phyloP scores from a whole-genome alignment of 2,113 vertebrate genomes.

The Phyllostomus discolor region DNA sequence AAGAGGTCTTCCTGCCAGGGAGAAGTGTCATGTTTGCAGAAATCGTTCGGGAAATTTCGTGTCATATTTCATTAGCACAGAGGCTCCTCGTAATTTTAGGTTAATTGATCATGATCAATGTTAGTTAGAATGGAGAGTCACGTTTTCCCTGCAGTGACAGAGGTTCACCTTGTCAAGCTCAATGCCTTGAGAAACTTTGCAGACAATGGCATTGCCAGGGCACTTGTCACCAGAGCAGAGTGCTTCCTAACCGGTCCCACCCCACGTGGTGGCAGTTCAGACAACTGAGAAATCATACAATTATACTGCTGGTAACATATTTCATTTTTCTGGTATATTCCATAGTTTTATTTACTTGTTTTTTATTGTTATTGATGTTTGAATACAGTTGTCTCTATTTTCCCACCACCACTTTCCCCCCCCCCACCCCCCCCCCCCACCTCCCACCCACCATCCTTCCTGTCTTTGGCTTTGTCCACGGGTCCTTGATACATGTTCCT shows the following conservation, averaged over 20 bases:
- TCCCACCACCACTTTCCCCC: too few species aligned
- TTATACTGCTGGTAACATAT: not conserved
- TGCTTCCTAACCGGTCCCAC: not conserved
- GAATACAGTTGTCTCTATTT: too few species aligned
- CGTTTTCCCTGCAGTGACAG: not conserved
- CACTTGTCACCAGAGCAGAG: not conserved
- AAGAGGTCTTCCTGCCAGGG: not conserved
- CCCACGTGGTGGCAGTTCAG: not conserved
- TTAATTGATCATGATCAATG: not conserved
- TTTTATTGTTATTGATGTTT: too few species aligned
- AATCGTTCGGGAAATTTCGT: conserved; percentile 13
- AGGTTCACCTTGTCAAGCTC: conserved; percentile 6
- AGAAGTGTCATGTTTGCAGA: not conserved
- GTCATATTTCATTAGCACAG: conserved; percentile 19
- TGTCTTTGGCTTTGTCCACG: too few species aligned
- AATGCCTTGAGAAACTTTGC: not conserved
- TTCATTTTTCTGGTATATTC: not conserved
- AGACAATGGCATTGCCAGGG: not conserved
- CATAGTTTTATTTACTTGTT: not conserved
- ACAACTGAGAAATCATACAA: not conserved
- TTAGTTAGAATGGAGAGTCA: not conserved
- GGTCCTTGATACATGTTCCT: too few species aligned
- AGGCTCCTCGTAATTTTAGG: not conserved
- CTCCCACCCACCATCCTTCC: too few species aligned
- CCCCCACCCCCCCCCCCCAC: too few species aligned